Base-by-base conservation (phyloP, 2,888 invertebrate species). In the Notocelia uddmanniana region DNA sequence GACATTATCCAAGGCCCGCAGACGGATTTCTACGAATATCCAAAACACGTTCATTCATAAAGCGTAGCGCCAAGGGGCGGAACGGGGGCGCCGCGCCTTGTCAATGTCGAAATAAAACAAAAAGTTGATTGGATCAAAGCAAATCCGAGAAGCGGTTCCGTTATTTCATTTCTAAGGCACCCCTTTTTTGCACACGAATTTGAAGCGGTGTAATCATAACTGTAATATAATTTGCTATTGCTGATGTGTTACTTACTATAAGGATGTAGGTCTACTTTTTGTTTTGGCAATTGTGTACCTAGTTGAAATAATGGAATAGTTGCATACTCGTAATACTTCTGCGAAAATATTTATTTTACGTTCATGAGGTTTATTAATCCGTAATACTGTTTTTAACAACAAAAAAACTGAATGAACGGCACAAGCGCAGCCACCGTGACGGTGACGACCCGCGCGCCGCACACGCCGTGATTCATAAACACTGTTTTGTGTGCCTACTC, bases 21-120 rank as follows among this genome's bases (percentile, higher is more conserved):
- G 75, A 76, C 75, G 71, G 76, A 81, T 83, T 89, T 89, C 86
- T 83, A 83, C 82, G 86, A 88, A 89, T 79, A 78, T 76, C 81
- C 81, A 83, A 87, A 89, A 86, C 82, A 84, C 78, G 84, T 85
- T 84, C 86, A 90, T 90, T 89, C 85, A 89, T 84, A 85, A 80
- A 85, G 82, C 81, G 80, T 84, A 81, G 76, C 82, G 79, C 81
- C 84, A 85, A 84, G 80, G 79, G 74, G 80, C 85, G 85, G 83
- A 87, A 89, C 87, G 83, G 76, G 57, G 74, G 77, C 60, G 73
- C 77, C 79, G 76, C 67, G 73, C 77, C 79, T 63, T 76, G 77
- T 74, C 75, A 76, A 78, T 84, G 82, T 81, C 83, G 83, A 86
- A 87, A 86, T 82, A 85, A 85, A 84, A 79, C 81, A 81, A 83